These are phyloP conservation scores for Boleophthalmus pectinirostris DNA, from an alignment of 2,113 vertebrate genomes.

Conservation along the genomic window DNA sequence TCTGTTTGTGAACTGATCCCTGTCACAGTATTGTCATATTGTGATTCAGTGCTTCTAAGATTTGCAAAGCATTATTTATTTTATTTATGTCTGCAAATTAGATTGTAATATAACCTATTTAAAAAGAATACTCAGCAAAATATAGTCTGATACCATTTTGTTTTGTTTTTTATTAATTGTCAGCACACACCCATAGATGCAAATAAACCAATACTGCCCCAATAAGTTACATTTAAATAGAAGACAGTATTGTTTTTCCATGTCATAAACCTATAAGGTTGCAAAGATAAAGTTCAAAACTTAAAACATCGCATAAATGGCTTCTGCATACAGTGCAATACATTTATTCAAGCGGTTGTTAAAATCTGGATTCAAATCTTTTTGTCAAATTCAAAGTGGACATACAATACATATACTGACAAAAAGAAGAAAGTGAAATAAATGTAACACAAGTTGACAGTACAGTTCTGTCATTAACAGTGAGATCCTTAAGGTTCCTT, in stretches of 20 bases:
- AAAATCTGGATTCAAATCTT: slow-evolving; percentile 33
- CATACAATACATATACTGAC: slow-evolving; percentile 12
- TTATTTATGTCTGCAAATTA: background rate
- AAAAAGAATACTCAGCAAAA: background rate
- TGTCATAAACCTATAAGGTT: slow-evolving; percentile 53
- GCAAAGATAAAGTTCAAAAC: slow-evolving; percentile 46
- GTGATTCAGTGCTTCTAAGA: background rate
- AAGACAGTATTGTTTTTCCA: slow-evolving; percentile 52
- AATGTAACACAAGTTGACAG: slow-evolving; percentile 6
- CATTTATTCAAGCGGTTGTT: slow-evolving; percentile 44
- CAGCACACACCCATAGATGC: slow-evolving; percentile 50
- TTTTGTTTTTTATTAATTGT: slow-evolving; percentile 53
- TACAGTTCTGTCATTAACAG: slow-evolving; percentile 5
- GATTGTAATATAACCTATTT: background rate
- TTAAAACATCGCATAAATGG: slow-evolving; percentile 53
- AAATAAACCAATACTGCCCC: slow-evolving; percentile 57
- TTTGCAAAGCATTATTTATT: background rate
- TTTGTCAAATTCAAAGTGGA: slow-evolving; percentile 27
- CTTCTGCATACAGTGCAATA: slow-evolving; percentile 57
- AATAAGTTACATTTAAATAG: slow-evolving; percentile 77
- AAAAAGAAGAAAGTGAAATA: slow-evolving; percentile 16
- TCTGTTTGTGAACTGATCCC: too few relatives aligned
- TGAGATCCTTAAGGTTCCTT: slow-evolving; percentile 25
- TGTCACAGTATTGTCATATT: background rate
- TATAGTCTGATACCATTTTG: slow-evolving; percentile 12